Evolutionary conservation across 64 coral and sea anemone genomes (phyloP).

Genomic region (Actinia tenebrosa): DNA sequence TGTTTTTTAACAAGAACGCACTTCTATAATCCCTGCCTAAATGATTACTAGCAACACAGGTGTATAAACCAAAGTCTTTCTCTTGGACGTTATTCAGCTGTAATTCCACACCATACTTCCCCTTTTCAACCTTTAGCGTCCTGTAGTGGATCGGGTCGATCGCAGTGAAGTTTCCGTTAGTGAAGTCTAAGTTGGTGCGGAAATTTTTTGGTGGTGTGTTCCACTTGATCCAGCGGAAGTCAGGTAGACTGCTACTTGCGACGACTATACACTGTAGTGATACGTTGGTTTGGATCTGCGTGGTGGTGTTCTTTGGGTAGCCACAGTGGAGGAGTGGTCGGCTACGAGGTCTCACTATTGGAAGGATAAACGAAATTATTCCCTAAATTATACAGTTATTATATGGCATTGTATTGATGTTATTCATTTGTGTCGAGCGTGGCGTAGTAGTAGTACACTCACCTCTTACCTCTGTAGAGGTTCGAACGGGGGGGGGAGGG

Average conservation of each 20-base stretch:
- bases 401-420: too few relatives aligned
- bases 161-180: constrained; percentile 37
- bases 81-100: constrained; percentile 8
- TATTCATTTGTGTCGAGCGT: not conserved
- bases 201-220: constrained; percentile 18
- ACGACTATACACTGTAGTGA: constrained; percentile 56
- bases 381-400: not conserved
- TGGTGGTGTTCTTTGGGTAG: constrained; percentile 54
- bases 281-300: constrained; percentile 18
- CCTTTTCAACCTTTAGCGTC: constrained; percentile 36
- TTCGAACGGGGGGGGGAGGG: too few relatives aligned
- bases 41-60: constrained; percentile 57
- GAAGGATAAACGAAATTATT: not conserved
- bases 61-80: constrained; percentile 53
- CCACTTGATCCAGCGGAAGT: constrained; percentile 71
- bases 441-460: too few relatives aligned
- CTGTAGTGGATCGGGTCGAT: constrained; percentile 58
- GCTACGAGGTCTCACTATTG: not conserved
- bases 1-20: constrained; percentile 33
- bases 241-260: constrained; percentile 44
- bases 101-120: constrained; percentile 29
- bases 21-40: constrained; percentile 49
- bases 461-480: too few relatives aligned
- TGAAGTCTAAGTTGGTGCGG: constrained; percentile 29
- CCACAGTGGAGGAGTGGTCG: constrained; percentile 41